Base-by-base conservation (phyloP, 2,113 vertebrate genomes). In the Pampusana beccarii region DNA sequence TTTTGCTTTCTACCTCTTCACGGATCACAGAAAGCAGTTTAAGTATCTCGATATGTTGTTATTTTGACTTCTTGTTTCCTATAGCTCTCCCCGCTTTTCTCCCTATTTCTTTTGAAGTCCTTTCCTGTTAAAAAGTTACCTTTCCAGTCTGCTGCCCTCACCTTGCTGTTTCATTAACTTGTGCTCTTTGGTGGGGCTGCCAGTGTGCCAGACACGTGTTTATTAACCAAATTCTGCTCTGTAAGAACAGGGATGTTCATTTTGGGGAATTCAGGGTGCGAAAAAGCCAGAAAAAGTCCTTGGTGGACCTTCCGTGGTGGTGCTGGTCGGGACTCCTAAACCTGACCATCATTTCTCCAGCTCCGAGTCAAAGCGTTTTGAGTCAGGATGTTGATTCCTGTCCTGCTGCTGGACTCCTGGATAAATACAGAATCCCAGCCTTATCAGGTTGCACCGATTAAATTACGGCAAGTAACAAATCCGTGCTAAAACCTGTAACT, bases 291-390 rank as follows among this genome's bases (percentile, higher is more conserved):
- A 46, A 46, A 46, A 46, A 46, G 44, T 19, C 44, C 44, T 46
- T 46, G 44, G 44, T 46, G 44, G 44, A 46, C 44, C 17, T 19
- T 46, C 29, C 6, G 19, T 38, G 54, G 2, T 34, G 40, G 2
- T 26, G 53, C 8, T 15, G 56, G 15, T n/a, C 10, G 4, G n/a
- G 62, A 15, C 66, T 6, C 11, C 4, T 2, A 23, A 70, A 42
- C 46, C 36, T 0, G 0, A 4, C 36, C 6, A 0, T 44, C 4
- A 10, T 19, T 61, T 67, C 71, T 84, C 40, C 74, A 74, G 60
- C 25, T 78, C 20, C 4, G 26, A 70, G 61, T 29, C 4, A 6
- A 44, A 69, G 42, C 0, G 0, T 60, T 77, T 29, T 9, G 60
- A 61, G 11, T 34, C 79, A 66, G 46, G 1, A 0, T 15, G 25